Base-by-base conservation (phyloP, 2,113 vertebrate species). In the Empidonax alnorum region DNA sequence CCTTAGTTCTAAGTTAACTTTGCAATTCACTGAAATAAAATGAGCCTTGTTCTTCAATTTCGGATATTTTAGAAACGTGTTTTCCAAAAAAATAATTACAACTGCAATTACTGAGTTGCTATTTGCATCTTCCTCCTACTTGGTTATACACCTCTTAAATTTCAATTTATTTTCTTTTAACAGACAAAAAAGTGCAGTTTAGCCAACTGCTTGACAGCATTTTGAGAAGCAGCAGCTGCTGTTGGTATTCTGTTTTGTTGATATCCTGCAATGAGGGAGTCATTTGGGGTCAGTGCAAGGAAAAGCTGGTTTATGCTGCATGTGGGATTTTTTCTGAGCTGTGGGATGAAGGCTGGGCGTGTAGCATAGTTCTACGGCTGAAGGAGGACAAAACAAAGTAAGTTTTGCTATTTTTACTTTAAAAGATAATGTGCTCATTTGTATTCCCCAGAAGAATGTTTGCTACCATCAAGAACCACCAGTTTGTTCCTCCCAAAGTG, bases 141-240 rank as follows among this genome's bases (percentile, higher is more conserved):
- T 79, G 42, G 31, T 37, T 56, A 53, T n/a, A 84, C 31, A 74
- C 67, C 69, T 53, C 87, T 72, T 74, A 68, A 72, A 90, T 87
- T 84, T 88, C 72, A 80, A 8, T 90, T 81, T 44, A 83, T 76
- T 94, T 93, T 75, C 76, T 89, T 90, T 79, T 73, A 92, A 78
- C 58, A 92, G 76, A 89, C 8, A 65, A 94, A 86, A 84, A 47
- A 6, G 2, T 49, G 39, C 65, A 67, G 47, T 71, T 86, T 86
- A 52, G 49, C 37, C 79, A 88, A 78, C 33, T 52, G 25, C 41
- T 76, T 85, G 84, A 76, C 80, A 84, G 49, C 31, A 62, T 75
- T 90, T 87, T 89, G 94, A 96, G 61, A 94, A 80, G 65, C 46
- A 95, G 80, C 93, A 93, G 86, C 92, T 92, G 96, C 90, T 87